A percentile compares a stretch with the other conserved stretches of the same genome.
These are phyloP conservation scores for Macrotrachela quadricornifera DNA, from an alignment of 1,140 invertebrate genomes.

Conservation along the genomic window DNA sequence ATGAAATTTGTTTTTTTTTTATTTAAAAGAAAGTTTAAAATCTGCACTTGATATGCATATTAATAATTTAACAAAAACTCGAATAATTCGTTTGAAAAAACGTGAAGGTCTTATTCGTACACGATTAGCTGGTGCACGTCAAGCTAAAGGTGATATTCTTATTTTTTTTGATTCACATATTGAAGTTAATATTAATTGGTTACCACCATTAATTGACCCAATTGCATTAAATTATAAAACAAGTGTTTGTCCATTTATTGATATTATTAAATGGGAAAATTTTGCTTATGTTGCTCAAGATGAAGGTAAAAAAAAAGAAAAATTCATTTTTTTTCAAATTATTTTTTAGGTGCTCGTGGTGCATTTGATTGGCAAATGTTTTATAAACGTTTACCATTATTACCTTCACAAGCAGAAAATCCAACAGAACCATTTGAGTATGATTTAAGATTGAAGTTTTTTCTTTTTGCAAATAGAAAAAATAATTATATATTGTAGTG, in stretches of 20 bases:
- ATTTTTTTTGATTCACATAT: conserved; percentile 90
- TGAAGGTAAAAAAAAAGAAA: conserved; percentile 39
- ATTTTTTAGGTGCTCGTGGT: conserved; percentile 52
- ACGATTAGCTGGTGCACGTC: conserved; percentile 54
- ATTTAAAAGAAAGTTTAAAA: no score
- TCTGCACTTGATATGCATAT: no score
- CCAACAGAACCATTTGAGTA: conserved; percentile 68
- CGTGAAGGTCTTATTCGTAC: conserved; percentile 80
- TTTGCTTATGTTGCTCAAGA: conserved; percentile 76
- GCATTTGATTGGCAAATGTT: conserved; percentile 94
- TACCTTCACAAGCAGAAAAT: conserved; percentile 53
- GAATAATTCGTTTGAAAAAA: conserved; percentile 48
- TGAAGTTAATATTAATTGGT: conserved; percentile 86
- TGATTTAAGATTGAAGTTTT: no score
- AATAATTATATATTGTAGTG: conserved; percentile 20
- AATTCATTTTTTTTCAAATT: no score
- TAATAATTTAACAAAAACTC: conserved; percentile 52
- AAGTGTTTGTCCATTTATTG: conserved; percentile 89
- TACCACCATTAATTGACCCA: conserved; percentile 54
- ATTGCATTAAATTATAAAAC: conserved; percentile 37
- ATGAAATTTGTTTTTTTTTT: no score
- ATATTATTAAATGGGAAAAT: conserved; percentile 87
- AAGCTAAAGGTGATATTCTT: conserved; percentile 74
- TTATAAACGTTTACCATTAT: conserved; percentile 70
- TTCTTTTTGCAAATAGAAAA: neutral